These are phyloP conservation scores for Drosophila auraria DNA, from an alignment of 1,140 invertebrate genomes.

Conservation along the genomic window DNA sequence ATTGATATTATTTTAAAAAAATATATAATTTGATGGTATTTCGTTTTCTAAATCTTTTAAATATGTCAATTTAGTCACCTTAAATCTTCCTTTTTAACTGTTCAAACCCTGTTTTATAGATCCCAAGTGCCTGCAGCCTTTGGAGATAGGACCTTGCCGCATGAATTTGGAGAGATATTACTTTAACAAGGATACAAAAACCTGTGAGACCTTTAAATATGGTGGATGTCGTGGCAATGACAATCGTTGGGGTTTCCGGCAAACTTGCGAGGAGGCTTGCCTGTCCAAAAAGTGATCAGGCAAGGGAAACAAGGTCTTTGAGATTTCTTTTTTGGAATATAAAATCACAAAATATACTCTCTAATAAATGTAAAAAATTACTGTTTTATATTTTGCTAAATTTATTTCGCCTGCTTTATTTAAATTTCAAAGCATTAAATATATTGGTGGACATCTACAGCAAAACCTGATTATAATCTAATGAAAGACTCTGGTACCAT, in stretches of 20 bases:
- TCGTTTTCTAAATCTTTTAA: background rate
- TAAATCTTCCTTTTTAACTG: background rate
- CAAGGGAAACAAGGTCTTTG: background rate
- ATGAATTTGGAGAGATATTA: conserved; percentile 78
- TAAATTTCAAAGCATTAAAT: background rate
- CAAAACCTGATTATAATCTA: background rate
- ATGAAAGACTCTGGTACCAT: background rate
- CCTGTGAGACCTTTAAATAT: conserved; percentile 89
- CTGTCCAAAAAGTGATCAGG: conserved; percentile 42
- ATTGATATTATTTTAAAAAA: background rate
- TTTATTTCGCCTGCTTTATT: background rate
- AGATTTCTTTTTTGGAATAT: conserved; percentile 1
- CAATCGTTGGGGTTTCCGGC: conserved; percentile 90
- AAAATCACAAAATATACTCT: background rate
- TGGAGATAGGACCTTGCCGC: conserved; percentile 74
- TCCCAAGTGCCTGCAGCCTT: conserved; percentile 72
- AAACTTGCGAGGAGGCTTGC: conserved; percentile 90
- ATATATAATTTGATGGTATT: too few species aligned
- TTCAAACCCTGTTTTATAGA: conserved; percentile 23
- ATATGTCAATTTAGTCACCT: background rate
- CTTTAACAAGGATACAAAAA: conserved; percentile 71
- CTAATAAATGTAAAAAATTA: too few species aligned
- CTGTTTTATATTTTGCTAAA: too few species aligned
- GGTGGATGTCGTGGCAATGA: conserved; percentile 92
- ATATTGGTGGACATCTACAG: background rate